Evolutionary conservation across 2,797 vertebrate genomes (phyloP).

Genomic region (Pangasius sanitwongsei): DNA sequence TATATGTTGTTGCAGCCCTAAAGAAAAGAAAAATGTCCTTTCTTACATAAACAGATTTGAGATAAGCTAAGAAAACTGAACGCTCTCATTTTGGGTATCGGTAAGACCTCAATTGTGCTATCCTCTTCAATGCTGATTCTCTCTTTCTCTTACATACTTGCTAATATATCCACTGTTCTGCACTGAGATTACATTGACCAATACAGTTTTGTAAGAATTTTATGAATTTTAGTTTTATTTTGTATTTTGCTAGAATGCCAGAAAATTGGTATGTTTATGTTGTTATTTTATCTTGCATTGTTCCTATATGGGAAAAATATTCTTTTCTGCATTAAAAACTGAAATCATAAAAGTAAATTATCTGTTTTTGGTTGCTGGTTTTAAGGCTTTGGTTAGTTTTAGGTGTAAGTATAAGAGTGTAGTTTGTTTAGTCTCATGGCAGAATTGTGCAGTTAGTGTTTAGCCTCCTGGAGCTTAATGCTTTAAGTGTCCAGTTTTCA

Average conservation of each 20-base stretch:
- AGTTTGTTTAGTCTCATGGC: neutral
- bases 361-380: neutral
- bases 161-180: neutral
- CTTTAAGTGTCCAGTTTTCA: slow-evolving; percentile 11
- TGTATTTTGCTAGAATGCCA: neutral
- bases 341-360: neutral
- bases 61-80: neutral
- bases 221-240: neutral
- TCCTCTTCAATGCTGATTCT: neutral
- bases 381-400: no score
- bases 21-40: neutral
- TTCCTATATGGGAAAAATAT: neutral
- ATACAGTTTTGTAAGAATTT: neutral
- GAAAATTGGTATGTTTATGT: neutral
- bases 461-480: slow-evolving; percentile 2
- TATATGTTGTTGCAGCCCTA: neutral
- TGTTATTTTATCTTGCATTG: neutral
- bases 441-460: neutral
- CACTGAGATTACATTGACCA: neutral
- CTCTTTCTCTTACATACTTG: neutral
- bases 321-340: neutral
- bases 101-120: neutral
- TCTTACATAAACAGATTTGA: neutral
- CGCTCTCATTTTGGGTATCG: neutral
- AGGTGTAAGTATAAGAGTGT: neutral